Evolutionary conservation across 2,113 vertebrate genomes (phyloP).

Genomic region (Catharus minimus): DNA sequence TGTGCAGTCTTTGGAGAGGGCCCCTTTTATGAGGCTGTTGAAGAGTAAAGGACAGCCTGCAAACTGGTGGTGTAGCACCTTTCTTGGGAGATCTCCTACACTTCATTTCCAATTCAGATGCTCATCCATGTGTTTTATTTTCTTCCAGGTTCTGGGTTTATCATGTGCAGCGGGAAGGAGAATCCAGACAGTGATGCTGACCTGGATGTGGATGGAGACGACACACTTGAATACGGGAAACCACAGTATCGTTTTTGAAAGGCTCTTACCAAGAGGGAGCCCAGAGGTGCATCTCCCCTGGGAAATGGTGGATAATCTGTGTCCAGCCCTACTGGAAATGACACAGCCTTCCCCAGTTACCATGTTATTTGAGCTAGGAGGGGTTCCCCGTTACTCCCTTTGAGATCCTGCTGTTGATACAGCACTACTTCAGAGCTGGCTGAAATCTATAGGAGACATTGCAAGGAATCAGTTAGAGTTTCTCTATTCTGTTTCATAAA

Average conservation of each 20-base stretch:
- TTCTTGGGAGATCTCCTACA: not conserved
- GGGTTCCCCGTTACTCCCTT: not conserved
- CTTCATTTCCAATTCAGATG: not conserved
- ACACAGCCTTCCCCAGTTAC: not conserved
- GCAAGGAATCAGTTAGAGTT: not conserved
- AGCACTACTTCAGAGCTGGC: not conserved
- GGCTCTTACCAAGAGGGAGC: not conserved
- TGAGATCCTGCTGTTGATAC: not conserved
- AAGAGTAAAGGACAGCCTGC: not conserved
- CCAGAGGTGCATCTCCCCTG: not conserved
- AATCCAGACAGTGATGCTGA: constrained; percentile 96
- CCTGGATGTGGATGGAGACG: constrained; percentile 96
- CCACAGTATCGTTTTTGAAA: constrained; percentile 92
- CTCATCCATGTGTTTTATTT: not conserved
- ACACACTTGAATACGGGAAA: constrained; percentile 98
- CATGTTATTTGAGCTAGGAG: not conserved
- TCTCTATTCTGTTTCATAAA: not conserved
- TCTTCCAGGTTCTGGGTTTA: constrained; percentile 91
- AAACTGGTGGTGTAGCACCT: not conserved
- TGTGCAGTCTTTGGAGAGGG: not conserved
- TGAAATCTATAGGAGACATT: not conserved
- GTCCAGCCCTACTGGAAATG: not conserved
- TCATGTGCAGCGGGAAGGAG: constrained; percentile 95
- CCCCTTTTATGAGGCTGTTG: not conserved
- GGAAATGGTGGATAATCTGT: not conserved